These are phyloP conservation scores for Chaenodraco wilsoni DNA, from an alignment of 2,797 vertebrate genomes.

Conservation along the genomic window DNA sequence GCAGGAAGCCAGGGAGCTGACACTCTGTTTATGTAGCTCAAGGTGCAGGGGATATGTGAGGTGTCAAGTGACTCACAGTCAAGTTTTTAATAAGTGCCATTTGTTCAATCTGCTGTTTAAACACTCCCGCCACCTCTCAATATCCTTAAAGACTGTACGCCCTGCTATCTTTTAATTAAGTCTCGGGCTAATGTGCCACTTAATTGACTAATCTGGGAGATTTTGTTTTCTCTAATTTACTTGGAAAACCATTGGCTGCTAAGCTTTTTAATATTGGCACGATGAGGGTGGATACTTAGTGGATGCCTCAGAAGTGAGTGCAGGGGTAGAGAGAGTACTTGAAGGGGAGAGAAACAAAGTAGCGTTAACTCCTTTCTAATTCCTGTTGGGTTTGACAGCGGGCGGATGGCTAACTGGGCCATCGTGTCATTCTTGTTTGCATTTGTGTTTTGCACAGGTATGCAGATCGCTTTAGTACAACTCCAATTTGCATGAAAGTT, in stretches of 20 bases:
- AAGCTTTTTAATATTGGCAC: slow-evolving; percentile 82
- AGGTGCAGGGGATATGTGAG: slow-evolving; percentile 81
- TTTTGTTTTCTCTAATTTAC: slow-evolving; percentile 90
- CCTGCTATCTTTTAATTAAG: slow-evolving; percentile 89
- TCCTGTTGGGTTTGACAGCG: slow-evolving; percentile 63
- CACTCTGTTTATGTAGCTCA: slow-evolving; percentile 86
- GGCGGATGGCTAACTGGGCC: slow-evolving; percentile 64
- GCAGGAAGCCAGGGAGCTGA: slow-evolving; percentile 79
- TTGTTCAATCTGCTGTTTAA: slow-evolving; percentile 88
- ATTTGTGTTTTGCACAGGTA: slow-evolving; percentile 44
- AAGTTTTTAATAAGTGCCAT: slow-evolving; percentile 88
- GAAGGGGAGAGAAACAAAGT: slow-evolving; percentile 71
- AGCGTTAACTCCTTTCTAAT: slow-evolving; percentile 67
- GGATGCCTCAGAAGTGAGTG: slow-evolving; percentile 71
- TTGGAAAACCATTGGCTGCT: slow-evolving; percentile 82
- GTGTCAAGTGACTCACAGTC: slow-evolving; percentile 87
- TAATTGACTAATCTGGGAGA: slow-evolving; percentile 88
- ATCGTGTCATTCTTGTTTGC: slow-evolving; percentile 40
- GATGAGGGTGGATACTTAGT: slow-evolving; percentile 74
- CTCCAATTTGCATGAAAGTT: slow-evolving; percentile 41
- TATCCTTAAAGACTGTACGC: slow-evolving; percentile 83
- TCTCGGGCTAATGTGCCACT: slow-evolving; percentile 87
- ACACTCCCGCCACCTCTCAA: slow-evolving; percentile 79
- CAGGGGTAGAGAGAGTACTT: slow-evolving; percentile 61
- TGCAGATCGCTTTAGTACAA: slow-evolving; percentile 25